Conservation (phyloP, 2,113 vertebrate genomes). For the Panurus biarmicus region DNA sequence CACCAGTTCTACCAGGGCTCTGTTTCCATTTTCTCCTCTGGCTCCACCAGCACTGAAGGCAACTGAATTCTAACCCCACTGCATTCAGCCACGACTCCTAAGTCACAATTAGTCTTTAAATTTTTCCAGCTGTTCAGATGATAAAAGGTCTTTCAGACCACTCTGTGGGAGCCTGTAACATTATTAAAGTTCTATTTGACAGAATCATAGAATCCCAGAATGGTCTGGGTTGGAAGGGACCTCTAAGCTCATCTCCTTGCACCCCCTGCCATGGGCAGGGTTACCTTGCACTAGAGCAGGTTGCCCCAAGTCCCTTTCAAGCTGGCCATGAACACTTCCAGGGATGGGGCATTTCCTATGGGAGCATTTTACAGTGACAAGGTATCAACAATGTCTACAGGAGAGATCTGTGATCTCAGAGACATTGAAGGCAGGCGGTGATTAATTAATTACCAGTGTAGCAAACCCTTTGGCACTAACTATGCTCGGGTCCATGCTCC, state of each 20-base stretch:
- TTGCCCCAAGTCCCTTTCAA: background rate
- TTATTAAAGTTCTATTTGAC: background rate
- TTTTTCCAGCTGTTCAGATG: background rate
- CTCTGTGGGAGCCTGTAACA: background rate
- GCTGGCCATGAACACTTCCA: background rate
- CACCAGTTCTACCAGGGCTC: background rate
- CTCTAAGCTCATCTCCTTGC: background rate
- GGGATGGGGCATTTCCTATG: background rate
- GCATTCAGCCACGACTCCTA: rapidly evolving
- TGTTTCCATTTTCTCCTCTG: background rate
- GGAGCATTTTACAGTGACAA: background rate
- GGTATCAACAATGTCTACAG: background rate
- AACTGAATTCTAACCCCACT: background rate
- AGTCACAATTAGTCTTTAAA: background rate
- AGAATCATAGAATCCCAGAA: background rate
- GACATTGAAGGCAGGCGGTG: background rate
- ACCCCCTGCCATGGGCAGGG: background rate
- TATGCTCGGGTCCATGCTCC: background rate
- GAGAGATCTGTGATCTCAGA: background rate
- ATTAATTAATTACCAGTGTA: background rate
- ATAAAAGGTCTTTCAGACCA: background rate
- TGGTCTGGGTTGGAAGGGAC: background rate
- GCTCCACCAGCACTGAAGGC: background rate
- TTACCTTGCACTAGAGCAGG: background rate
- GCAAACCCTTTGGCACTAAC: background rate